Base-by-base conservation (phyloP, 2,888 invertebrate genomes). In the Acanthosepion pharaonis region DNA sequence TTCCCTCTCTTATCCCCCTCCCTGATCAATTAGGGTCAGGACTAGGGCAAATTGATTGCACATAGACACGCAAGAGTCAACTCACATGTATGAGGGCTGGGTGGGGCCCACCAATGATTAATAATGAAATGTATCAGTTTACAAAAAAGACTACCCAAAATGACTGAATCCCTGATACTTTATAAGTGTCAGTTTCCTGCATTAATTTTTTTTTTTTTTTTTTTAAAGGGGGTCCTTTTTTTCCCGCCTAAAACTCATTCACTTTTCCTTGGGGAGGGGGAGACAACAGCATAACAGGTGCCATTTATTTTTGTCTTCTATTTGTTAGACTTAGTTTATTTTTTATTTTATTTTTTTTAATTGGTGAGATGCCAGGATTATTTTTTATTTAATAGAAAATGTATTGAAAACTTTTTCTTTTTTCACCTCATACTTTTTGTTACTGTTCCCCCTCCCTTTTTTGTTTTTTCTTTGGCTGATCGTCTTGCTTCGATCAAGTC, bases 341-440 rank as follows among this genome's bases (percentile, higher is more conserved):
- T 20, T 20, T 20, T 5, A 4, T 23, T 6, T 23, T 59, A 5
- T 59, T 59, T 59, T 59, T 78, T 5, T 5, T 78, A 28, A 15
- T 78, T 78, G 11, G 51, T 9, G 8, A 5, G 6, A 48, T 42
- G 51, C 28, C 11, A 92, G 28, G 0, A 51, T 48, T 8, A 28
- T 9, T 53, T 93, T 25, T 48, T 11, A 92, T 49, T 93, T 51
- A n/a, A n/a, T 28, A 51, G 33, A 51, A 48, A 51, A n/a, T 25
- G 93, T 93, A 93, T 93, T 51, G 53, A 93, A 93, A 93, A 92
- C 92, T 42, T 92, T 28, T 25, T 49, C n/a, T 9, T 51, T 92
- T 49, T 28, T 20, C 5, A 9, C 5, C 23, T n/a, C 11, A 20
- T 18, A 51, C 53, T 93, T 51, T 15, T 51, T 15, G 9, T 49